These are phyloP conservation scores for Drusus annulatus DNA, from an alignment of 1,140 invertebrate species.

Conservation along the genomic window DNA sequence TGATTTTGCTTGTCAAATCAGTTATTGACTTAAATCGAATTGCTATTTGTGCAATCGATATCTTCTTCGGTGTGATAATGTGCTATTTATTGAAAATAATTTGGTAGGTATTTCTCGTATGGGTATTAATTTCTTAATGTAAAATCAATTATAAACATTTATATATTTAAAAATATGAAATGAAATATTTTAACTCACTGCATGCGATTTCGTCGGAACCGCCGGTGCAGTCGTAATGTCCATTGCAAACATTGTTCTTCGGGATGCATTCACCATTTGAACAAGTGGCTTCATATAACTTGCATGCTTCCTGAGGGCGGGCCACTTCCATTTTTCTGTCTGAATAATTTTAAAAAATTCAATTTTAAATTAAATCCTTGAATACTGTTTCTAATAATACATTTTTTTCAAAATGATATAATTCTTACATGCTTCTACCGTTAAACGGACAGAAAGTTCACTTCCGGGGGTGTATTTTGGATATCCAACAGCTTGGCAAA, in stretches of 20 bases:
- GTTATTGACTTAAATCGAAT: no score
- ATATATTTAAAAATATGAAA: background rate
- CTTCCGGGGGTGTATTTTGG: constrained; percentile 68
- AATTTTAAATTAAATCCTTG: background rate
- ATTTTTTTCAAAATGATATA: constrained; percentile 17
- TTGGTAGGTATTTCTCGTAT: no score
- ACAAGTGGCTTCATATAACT: constrained; percentile 88
- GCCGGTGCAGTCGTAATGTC: constrained; percentile 86
- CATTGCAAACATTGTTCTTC: constrained; percentile 86
- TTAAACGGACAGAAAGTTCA: constrained; percentile 76
- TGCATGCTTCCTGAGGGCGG: constrained; percentile 76
- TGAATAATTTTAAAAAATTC: constrained; percentile 48
- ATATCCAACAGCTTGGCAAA: constrained; percentile 85
- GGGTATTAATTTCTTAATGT: no score
- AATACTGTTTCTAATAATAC: background rate
- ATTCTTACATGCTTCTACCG: constrained; percentile 80
- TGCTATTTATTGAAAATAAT: no score
- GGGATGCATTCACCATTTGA: constrained; percentile 92
- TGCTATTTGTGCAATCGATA: no score
- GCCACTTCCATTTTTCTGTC: constrained; percentile 65
- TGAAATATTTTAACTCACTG: constrained; percentile 74
- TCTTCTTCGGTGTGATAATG: no score
- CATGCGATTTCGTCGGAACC: constrained; percentile 92
- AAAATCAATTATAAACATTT: background rate
- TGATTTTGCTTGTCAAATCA: no score